Evolutionary conservation across 2,797 vertebrate species (phyloP).

Genomic region (Danio jaintianensis): DNA sequence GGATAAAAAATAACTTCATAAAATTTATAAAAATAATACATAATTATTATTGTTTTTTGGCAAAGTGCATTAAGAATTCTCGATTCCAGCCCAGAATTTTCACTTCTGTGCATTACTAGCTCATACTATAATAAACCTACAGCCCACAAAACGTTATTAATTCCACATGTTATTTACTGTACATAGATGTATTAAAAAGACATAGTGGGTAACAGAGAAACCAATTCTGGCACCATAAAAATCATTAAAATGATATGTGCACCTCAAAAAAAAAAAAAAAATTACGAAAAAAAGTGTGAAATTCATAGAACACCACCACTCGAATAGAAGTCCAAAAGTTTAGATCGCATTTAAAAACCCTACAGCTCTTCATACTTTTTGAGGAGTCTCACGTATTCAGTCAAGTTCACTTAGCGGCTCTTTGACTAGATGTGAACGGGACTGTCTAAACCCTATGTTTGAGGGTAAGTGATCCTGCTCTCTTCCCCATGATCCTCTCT

Average conservation of each 20-base stretch:
- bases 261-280: neutral
- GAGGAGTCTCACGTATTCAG: conserved; percentile 35
- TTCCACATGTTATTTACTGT: neutral
- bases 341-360: neutral
- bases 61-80: no score
- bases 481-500: conserved; percentile 58
- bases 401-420: conserved; percentile 33
- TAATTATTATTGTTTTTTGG: no score
- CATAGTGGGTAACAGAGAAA: neutral
- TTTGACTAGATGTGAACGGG: conserved; percentile 40
- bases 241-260: neutral
- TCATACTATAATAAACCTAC: conserved; percentile 1
- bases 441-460: conserved; percentile 49
- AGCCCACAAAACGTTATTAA: neutral
- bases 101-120: neutral
- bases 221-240: neutral
- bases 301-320: neutral
- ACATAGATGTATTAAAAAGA: neutral
- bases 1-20: no score
- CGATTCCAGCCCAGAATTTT: no score
- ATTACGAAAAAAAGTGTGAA: no score
- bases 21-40: no score
- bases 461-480: conserved; percentile 48
- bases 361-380: neutral
- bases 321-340: neutral